A percentile compares a stretch with the other conserved stretches of the same genome.
Evolutionary conservation across 2,113 vertebrate species (phyloP).

Genomic region (Felis chaus): DNA sequence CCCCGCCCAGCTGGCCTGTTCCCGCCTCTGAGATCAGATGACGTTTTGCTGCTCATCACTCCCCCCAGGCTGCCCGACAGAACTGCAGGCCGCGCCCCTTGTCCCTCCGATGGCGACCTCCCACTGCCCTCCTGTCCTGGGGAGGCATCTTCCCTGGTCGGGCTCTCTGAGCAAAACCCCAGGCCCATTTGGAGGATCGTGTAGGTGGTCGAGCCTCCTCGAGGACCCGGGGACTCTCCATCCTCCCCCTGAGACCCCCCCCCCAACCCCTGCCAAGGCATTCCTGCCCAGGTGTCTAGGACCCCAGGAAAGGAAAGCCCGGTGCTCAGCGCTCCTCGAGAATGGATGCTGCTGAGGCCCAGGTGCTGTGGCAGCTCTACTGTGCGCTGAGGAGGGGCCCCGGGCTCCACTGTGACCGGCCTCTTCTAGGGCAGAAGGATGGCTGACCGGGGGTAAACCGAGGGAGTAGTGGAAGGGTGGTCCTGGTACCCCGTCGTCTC

Average conservation of each 20-base stretch:
- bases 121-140: not conserved
- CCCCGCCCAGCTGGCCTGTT: not conserved
- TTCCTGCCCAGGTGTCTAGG: not conserved
- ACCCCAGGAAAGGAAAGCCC: not conserved
- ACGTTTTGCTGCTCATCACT: fast-evolving
- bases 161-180: not conserved
- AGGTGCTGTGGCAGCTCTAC: not conserved
- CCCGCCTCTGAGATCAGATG: not conserved
- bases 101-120: too few species aligned
- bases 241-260: not conserved
- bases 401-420: not conserved
- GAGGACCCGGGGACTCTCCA: not conserved
- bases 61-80: fast-evolving
- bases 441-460: too few species aligned
- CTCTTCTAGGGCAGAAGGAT: not conserved
- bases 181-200: too few species aligned
- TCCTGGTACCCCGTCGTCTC: not conserved
- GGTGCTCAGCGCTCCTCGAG: not conserved
- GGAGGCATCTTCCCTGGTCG: not conserved
- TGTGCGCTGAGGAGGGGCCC: not conserved
- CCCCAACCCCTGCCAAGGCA: not conserved
- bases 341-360: not conserved
- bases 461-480: not conserved
- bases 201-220: not conserved
- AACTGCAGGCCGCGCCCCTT: fast-evolving